These are phyloP conservation scores for Myotis davidii DNA, from an alignment of 2,113 vertebrate species.

Conservation along the genomic window DNA sequence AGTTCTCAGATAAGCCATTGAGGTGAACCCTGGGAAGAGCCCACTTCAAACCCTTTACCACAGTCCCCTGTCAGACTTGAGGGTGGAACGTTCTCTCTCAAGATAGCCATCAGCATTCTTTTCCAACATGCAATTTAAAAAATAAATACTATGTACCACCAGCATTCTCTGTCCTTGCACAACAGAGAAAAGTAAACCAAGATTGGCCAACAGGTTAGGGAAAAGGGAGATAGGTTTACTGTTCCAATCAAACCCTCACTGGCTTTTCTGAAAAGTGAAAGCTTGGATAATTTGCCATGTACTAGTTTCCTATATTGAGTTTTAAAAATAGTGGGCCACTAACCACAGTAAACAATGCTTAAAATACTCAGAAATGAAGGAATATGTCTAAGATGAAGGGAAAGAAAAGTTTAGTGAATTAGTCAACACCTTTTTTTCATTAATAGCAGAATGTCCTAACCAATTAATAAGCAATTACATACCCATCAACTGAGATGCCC, in stretches of 20 bases:
- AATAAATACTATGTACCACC: not conserved
- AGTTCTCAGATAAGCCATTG: not conserved
- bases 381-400: not conserved
- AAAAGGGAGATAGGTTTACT: not conserved
- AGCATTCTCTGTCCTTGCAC: not conserved
- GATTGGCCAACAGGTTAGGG: not conserved
- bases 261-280: not conserved
- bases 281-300: not conserved
- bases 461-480: slow-evolving; percentile 47
- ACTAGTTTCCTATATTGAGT: not conserved
- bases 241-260: not conserved
- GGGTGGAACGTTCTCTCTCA: not conserved
- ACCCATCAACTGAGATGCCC: not conserved
- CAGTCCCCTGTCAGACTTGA: not conserved
- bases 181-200: slow-evolving; percentile 26
- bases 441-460: not conserved
- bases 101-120: not conserved
- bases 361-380: not conserved
- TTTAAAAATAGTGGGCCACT: not conserved
- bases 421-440: not conserved
- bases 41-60: not conserved
- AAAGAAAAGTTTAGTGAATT: not conserved
- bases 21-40: not conserved
- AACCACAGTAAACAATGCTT: slow-evolving; percentile 11
- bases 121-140: slow-evolving; percentile 16